Conservation (phyloP, 2,888 invertebrate species). For the Drosophila recens region DNA sequence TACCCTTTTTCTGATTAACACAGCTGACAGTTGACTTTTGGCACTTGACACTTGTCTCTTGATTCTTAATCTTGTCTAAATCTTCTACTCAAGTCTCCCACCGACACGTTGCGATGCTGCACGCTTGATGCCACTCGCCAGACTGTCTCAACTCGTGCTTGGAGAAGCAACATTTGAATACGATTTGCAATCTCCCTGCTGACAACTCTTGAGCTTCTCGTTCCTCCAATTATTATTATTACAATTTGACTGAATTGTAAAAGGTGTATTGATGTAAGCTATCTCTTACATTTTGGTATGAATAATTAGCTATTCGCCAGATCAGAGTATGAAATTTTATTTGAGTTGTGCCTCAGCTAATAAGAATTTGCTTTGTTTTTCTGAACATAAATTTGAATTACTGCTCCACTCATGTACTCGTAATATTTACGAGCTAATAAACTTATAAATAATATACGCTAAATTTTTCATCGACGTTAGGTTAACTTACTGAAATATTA, state of each 20-base stretch:
- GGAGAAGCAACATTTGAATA: slow-evolving; percentile 37
- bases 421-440: slow-evolving; percentile 20
- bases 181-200: slow-evolving; percentile 25
- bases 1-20: slow-evolving; percentile 3
- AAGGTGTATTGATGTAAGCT: background rate
- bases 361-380: background rate
- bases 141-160: slow-evolving; percentile 43
- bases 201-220: background rate
- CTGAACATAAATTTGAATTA: slow-evolving; percentile 11
- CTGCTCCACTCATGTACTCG: slow-evolving; percentile 6
- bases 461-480: slow-evolving; percentile 7
- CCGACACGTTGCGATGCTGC: slow-evolving; percentile 49
- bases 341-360: background rate
- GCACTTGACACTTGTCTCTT: background rate
- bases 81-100: slow-evolving; percentile 41
- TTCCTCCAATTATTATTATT: background rate
- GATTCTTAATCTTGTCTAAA: slow-evolving; percentile 1
- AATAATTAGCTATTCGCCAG: slow-evolving; percentile 5
- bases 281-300: background rate
- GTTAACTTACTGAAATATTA: slow-evolving; percentile 10
- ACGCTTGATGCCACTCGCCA: slow-evolving; percentile 51
- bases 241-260: background rate
- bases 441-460: background rate
- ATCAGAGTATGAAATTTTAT: background rate
- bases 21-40: background rate